Conservation (phyloP, 2,888 invertebrate genomes). For the Scaptomyza caliginosa region DNA sequence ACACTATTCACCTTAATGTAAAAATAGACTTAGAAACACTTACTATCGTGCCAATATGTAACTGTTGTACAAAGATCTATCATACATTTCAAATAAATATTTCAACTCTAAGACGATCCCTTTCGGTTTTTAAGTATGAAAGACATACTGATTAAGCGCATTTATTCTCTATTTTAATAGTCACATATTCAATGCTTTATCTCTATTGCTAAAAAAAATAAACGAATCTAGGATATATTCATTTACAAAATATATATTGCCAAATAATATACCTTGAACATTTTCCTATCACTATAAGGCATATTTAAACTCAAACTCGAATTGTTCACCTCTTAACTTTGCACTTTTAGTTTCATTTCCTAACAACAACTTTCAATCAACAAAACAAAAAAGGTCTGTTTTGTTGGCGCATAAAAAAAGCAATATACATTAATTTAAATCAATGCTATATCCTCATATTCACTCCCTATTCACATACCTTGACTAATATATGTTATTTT, state of each 20-base stretch:
- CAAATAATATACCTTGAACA: conserved; percentile 46
- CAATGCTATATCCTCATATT: neutral
- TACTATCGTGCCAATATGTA: conserved; percentile 1
- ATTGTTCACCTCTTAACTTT: conserved; percentile 67
- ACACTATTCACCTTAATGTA: conserved; percentile 10
- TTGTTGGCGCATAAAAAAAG: conserved; percentile 13
- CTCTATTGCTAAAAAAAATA: conserved; percentile 31
- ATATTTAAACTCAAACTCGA: conserved; percentile 28
- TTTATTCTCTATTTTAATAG: conserved; percentile 40
- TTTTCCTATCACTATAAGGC: conserved; percentile 43
- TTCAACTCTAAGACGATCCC: conserved; percentile 12
- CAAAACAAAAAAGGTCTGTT: neutral
- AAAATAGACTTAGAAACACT: conserved; percentile 25
- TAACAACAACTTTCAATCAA: conserved; percentile 43
- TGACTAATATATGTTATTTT: conserved; percentile 43
- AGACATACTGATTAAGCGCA: conserved; percentile 37
- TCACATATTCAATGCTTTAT: conserved; percentile 46
- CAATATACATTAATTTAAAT: conserved; percentile 15
- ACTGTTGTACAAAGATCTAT: conserved; percentile 8
- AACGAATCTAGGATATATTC: conserved; percentile 28
- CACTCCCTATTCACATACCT: neutral
- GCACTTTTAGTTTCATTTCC: conserved; percentile 79
- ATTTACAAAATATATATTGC: neutral
- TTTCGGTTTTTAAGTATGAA: conserved; percentile 33
- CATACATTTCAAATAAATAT: conserved; percentile 26